Conservation (phyloP, 2,113 vertebrate species). For the Oophaga pumilio region DNA sequence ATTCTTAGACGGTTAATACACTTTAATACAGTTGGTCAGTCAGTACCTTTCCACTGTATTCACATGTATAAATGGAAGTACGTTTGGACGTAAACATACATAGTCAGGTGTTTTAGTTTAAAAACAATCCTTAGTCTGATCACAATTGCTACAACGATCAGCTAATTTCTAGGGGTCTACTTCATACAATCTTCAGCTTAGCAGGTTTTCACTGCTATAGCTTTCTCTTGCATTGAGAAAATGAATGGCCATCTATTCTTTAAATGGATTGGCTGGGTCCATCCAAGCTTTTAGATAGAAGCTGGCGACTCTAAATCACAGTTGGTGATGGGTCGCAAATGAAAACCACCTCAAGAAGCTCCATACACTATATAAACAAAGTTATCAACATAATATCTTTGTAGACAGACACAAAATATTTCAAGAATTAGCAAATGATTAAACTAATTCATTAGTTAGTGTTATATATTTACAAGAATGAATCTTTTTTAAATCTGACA, state of each 20-base stretch:
- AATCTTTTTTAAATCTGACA: no score
- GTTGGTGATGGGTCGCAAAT: no score
- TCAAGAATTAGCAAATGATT: background rate
- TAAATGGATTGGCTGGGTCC: background rate
- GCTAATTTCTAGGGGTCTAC: background rate
- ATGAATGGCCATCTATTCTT: background rate
- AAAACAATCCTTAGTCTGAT: background rate
- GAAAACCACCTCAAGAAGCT: no score
- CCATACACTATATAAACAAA: no score
- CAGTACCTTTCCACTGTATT: background rate
- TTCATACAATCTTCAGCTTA: background rate
- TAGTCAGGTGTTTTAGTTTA: no score
- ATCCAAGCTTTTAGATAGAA: no score
- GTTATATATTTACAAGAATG: background rate
- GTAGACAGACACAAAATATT: background rate
- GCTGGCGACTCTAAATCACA: no score
- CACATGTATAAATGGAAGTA: background rate
- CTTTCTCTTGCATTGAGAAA: background rate
- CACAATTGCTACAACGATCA: background rate
- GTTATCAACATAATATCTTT: background rate
- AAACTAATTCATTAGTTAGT: background rate
- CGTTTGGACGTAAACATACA: background rate
- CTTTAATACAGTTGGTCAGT: background rate
- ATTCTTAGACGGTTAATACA: slow-evolving; percentile 22
- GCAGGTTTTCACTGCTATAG: background rate